Conservation (phyloP, 1,140 invertebrate species). For the Eumaeus atala region DNA sequence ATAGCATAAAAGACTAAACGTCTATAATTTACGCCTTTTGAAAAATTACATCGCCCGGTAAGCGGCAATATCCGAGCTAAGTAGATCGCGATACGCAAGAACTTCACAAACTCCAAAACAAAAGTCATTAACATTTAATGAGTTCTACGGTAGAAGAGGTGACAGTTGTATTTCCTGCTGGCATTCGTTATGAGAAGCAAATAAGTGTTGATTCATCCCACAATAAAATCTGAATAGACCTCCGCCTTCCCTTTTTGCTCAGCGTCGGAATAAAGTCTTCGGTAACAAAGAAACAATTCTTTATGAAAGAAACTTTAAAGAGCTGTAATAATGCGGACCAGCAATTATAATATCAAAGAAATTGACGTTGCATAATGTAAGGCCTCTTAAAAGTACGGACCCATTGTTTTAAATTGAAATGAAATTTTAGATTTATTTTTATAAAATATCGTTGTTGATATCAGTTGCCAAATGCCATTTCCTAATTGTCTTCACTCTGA, state of each 20-base stretch:
- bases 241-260: background rate
- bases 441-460: too few relatives aligned
- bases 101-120: background rate
- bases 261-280: background rate
- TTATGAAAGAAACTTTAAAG: conserved; percentile 24
- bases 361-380: conserved; percentile 16
- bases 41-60: too few relatives aligned
- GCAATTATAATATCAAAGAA: conserved; percentile 34
- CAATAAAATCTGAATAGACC: conserved; percentile 1
- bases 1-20: too few relatives aligned
- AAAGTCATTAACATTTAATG: conserved; percentile 4
- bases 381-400: too few relatives aligned
- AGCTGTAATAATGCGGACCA: conserved; percentile 28
- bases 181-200: background rate
- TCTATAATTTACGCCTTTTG: too few relatives aligned
- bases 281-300: conserved; percentile 2
- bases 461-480: too few relatives aligned
- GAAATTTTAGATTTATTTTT: too few relatives aligned
- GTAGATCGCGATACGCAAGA: too few relatives aligned
- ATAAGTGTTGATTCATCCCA: conserved; percentile 8
- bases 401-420: too few relatives aligned
- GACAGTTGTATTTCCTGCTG: conserved; percentile 1
- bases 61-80: too few relatives aligned
- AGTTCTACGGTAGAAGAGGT: background rate
- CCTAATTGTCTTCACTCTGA: too few relatives aligned